These are phyloP conservation scores for Brachionichthys hirsutus DNA, from an alignment of 2,113 vertebrate genomes.

Conservation along the genomic window DNA sequence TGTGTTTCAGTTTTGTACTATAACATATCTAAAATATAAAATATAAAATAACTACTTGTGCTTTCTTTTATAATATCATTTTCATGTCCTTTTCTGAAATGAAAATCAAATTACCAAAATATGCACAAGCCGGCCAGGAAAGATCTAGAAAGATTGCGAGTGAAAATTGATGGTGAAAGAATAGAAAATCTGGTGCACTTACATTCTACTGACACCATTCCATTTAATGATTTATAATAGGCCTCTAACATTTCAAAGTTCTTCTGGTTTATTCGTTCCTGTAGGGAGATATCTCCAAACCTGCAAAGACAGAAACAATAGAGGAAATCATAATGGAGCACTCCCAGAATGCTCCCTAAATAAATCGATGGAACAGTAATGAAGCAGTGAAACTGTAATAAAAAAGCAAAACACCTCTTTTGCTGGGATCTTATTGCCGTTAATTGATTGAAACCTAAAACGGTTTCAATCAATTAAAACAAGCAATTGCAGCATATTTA, in stretches of 20 bases:
- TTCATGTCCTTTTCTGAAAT: too few species aligned
- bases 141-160: background rate
- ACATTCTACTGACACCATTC: slow-evolving; percentile 92
- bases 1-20: too few species aligned
- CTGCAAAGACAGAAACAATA: slow-evolving; percentile 67
- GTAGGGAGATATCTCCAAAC: slow-evolving; percentile 96
- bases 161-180: too few species aligned
- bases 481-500: background rate
- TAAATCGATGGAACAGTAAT: background rate
- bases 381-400: background rate
- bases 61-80: too few species aligned
- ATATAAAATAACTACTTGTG: too few species aligned
- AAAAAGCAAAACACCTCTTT: too few species aligned
- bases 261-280: slow-evolving; percentile 96
- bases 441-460: background rate
- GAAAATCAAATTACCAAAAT: too few species aligned
- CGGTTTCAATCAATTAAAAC: background rate
- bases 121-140: background rate
- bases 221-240: slow-evolving; percentile 90
- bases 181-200: slow-evolving; percentile 73
- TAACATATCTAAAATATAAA: too few species aligned
- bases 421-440: too few species aligned
- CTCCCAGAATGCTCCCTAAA: background rate
- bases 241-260: slow-evolving; percentile 91
- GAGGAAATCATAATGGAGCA: background rate